Percentiles rank a stretch among this genome's conserved stretches.
phyloP scores from a whole-genome alignment of 2,797 vertebrate species.

The Kryptolebias ocellatus region DNA sequence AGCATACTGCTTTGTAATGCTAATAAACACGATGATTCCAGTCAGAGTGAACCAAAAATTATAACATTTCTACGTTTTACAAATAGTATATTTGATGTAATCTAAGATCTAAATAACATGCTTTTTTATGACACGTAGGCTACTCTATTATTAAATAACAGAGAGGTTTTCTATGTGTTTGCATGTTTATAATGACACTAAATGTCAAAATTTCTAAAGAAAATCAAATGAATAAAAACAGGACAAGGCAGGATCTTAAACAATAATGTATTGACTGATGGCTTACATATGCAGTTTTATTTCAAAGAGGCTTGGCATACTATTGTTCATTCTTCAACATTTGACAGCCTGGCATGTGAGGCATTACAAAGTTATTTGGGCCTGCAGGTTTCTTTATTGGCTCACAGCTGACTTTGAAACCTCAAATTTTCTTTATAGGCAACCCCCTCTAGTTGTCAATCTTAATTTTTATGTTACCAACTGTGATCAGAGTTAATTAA shows the following conservation, averaged over 20 bases:
- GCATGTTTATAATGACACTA: too few relatives aligned
- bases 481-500: conserved; percentile 45
- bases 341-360: conserved; percentile 62
- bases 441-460: conserved; percentile 48
- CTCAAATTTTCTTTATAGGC: conserved; percentile 44
- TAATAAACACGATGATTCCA: background rate
- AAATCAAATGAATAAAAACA: conserved; percentile 74
- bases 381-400: conserved; percentile 57
- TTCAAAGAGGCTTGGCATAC: conserved; percentile 78
- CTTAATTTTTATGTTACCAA: conserved; percentile 32
- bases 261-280: conserved; percentile 85
- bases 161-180: too few relatives aligned
- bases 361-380: conserved; percentile 63
- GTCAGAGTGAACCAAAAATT: too few relatives aligned
- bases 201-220: background rate
- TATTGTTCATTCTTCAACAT: conserved; percentile 76
- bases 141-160: too few relatives aligned
- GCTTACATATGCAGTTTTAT: conserved; percentile 83
- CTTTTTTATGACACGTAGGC: too few relatives aligned
- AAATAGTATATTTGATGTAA: too few relatives aligned
- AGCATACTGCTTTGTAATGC: too few relatives aligned
- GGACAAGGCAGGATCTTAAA: conserved; percentile 78
- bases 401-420: conserved; percentile 63
- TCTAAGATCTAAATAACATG: too few relatives aligned
- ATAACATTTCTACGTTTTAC: too few relatives aligned